Evolutionary conservation across 2,888 invertebrate genomes (phyloP), one percentile per base, ranked within the genome.

Genomic region (Acanthosepion esculentum): DNA sequence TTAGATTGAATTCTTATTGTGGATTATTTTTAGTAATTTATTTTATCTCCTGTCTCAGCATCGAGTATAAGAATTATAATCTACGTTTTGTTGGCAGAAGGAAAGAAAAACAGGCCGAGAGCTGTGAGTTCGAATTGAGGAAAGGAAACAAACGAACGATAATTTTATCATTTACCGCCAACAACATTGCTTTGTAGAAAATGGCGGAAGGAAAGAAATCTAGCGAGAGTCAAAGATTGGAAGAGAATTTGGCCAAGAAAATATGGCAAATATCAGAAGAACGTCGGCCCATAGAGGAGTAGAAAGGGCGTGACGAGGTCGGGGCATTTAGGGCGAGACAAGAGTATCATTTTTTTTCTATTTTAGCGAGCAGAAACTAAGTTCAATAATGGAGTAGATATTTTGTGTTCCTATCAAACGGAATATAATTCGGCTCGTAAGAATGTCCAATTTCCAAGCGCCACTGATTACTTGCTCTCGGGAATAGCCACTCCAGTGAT

Each of bases 181-280:
- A 78, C 78, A 78, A 78, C 78, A 15, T 78, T 78, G 78, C n/a
- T 78, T 78, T 78, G 78, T 78, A 15, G n/a, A 78, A 78, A 78
- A 78, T 78, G n/a, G n/a, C 78, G 78, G 78, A 78, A 78, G 78
- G 78, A 78, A 78, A 78, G 78, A 78, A 78, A 78, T 78, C 78
- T 78, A 78, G n/a, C n/a, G n/a, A 78, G n/a, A 78, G 78, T 78
- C n/a, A 78, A 78, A 78, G 78, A 78, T 78, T n/a, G 78, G n/a
- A 78, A 78, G 15, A 78, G 33, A 78, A 78, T n/a, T 33, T 78
- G 33, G 78, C 78, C 15, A 78, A 78, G 78, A 78, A 78, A 78
- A n/a, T n/a, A 33, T 33, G 15, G n/a, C 78, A 78, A 78, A 78
- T 33, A 78, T 78, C 33, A 78, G 15, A 78, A 10, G 78, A 78